Percentiles rank a stretch among this genome's conserved stretches.
Evolutionary conservation across 2,888 invertebrate genomes (phyloP).

Genomic region (Prosopocoilus inquinatus): DNA sequence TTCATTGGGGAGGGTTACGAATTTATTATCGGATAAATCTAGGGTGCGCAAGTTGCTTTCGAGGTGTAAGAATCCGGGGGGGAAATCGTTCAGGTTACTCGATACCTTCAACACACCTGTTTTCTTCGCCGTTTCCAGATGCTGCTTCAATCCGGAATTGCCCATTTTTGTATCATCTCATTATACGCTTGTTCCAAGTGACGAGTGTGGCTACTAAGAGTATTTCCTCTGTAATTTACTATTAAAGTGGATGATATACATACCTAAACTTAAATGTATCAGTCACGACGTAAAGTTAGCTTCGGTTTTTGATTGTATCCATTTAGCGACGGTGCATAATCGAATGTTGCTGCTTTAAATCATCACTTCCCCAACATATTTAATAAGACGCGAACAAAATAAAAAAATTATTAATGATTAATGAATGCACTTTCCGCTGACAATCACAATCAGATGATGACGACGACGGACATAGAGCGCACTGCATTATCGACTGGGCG

Average conservation of each 20-base stretch:
- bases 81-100: slow-evolving; percentile 76
- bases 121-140: slow-evolving; percentile 92
- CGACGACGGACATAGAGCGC: too few relatives aligned
- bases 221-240: neutral
- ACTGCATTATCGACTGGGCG: slow-evolving; percentile 10
- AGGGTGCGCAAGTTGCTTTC: slow-evolving; percentile 76
- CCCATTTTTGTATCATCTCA: slow-evolving; percentile 64
- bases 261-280: too few relatives aligned
- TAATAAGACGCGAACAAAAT: too few relatives aligned
- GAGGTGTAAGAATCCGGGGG: slow-evolving; percentile 65
- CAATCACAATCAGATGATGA: too few relatives aligned
- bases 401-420: too few relatives aligned
- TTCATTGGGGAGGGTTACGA: slow-evolving; percentile 73
- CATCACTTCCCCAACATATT: too few relatives aligned
- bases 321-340: too few relatives aligned
- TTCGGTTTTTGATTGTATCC: too few relatives aligned
- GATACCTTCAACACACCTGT: slow-evolving; percentile 92
- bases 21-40: slow-evolving; percentile 90
- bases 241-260: too few relatives aligned
- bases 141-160: slow-evolving; percentile 85
- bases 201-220: neutral
- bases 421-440: too few relatives aligned
- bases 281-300: too few relatives aligned
- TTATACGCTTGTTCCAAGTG: neutral
- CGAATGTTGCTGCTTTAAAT: too few relatives aligned